A percentile compares a stretch with the other conserved stretches of the same genome.
These are phyloP conservation scores for Tupaia chinensis DNA, from an alignment of 2,113 vertebrate genomes.

Conservation along the genomic window DNA sequence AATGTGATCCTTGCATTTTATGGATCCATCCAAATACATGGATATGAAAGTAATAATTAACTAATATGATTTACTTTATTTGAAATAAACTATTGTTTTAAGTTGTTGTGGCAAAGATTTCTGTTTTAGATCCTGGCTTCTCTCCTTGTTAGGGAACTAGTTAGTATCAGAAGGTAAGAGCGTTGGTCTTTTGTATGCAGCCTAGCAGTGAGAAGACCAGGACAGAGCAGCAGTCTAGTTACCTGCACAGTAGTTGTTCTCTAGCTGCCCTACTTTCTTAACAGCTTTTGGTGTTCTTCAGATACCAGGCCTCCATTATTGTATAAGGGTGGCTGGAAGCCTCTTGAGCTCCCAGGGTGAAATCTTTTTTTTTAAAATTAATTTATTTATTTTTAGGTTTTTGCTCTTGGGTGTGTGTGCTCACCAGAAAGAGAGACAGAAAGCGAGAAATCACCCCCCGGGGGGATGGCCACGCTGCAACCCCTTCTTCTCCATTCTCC, in stretches of 20 bases:
- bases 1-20: neutral
- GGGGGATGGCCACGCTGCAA: too few species aligned
- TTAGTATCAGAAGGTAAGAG: neutral
- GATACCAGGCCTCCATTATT: neutral
- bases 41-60: neutral
- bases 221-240: neutral
- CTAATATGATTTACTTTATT: slow-evolving; percentile 4
- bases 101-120: slow-evolving; percentile 2
- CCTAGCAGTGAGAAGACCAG: neutral
- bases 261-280: neutral
- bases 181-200: neutral
- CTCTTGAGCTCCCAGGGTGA: neutral
- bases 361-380: too few species aligned
- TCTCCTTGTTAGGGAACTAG: neutral
- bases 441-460: too few species aligned
- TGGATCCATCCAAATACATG: neutral
- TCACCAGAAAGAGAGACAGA: too few species aligned
- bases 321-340: neutral
- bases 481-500: too few species aligned
- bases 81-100: slow-evolving; percentile 39
- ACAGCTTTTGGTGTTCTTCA: neutral
- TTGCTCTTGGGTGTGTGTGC: too few species aligned
- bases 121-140: neutral
- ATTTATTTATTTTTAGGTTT: too few species aligned
- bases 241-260: neutral